phyloP scores from a whole-genome alignment of 2,797 vertebrate genomes.

The Hyperoplus lanceolatus region DNA sequence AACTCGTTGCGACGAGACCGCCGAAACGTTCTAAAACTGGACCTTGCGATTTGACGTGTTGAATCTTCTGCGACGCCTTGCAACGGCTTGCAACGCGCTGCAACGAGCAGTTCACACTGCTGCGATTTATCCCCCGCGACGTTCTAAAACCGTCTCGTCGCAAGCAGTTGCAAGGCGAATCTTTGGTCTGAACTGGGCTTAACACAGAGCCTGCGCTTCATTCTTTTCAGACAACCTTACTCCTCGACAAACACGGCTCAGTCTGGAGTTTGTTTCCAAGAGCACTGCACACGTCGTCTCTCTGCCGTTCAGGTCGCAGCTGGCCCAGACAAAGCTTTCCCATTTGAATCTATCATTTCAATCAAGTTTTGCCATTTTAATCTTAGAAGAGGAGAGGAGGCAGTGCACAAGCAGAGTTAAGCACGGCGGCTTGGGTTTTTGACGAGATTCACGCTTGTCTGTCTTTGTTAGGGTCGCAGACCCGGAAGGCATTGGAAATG shows the following conservation, averaged over 20 bases:
- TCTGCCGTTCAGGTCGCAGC: conserved; percentile 36
- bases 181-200: too few species aligned
- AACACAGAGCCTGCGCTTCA: conserved; percentile 52
- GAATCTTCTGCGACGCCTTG: too few species aligned
- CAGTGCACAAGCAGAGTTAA: conserved; percentile 42
- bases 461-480: conserved; percentile 18
- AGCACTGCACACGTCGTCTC: conserved; percentile 8
- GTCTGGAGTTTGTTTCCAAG: conserved; percentile 18
- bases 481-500: conserved; percentile 11
- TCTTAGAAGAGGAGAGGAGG: conserved; percentile 54
- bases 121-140: too few species aligned
- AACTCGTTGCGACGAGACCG: too few species aligned
- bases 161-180: too few species aligned
- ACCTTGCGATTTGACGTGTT: too few species aligned
- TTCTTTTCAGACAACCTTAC: conserved; percentile 48
- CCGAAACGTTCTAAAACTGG: too few species aligned
- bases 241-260: conserved; percentile 16
- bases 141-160: too few species aligned
- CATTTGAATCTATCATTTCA: conserved; percentile 66
- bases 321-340: conserved; percentile 52
- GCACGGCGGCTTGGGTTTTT: conserved; percentile 44
- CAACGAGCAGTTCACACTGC: too few species aligned
- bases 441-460: conserved; percentile 44
- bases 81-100: too few species aligned
- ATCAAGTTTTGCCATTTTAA: conserved; percentile 57